These are phyloP conservation scores for human DNA, from an alignment of 2,113 vertebrate genomes.

Conservation along the genomic window DNA sequence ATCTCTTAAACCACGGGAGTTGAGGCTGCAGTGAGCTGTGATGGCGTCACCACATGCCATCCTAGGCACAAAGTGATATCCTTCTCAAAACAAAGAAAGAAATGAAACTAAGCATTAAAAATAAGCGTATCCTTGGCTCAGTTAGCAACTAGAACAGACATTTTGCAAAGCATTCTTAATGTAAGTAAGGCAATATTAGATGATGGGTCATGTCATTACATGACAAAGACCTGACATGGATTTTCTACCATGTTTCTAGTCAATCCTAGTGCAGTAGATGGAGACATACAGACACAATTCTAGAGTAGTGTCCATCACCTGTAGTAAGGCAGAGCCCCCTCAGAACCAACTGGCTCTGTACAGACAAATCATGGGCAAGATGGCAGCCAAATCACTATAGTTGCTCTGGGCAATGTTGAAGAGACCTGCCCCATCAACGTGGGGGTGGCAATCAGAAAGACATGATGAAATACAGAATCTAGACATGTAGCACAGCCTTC, in stretches of 20 bases:
- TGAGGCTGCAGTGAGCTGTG: no score
- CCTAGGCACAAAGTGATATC: no score
- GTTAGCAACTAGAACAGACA: neutral
- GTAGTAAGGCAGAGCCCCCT: neutral
- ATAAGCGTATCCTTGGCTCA: neutral
- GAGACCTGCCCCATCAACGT: fast-evolving
- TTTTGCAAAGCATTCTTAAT: neutral
- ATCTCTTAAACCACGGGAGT: no score
- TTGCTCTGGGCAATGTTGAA: neutral
- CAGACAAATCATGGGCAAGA: neutral
- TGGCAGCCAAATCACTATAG: fast-evolving
- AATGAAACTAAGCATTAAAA: neutral
- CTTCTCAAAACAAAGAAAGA: no score
- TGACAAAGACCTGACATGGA: fast-evolving
- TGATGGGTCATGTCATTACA: fast-evolving
- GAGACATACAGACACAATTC: no score
- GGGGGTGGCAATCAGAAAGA: fast-evolving
- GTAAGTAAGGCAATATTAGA: neutral
- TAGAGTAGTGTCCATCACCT: no score
- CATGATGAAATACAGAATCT: neutral
- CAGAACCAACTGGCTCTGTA: fast-evolving
- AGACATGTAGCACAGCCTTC: fast-evolving
- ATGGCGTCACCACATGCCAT: no score
- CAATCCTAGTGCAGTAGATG: neutral
- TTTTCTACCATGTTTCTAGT: fast-evolving